Base-by-base conservation (phyloP, 2,888 invertebrate species). In the Volucella inflata region DNA sequence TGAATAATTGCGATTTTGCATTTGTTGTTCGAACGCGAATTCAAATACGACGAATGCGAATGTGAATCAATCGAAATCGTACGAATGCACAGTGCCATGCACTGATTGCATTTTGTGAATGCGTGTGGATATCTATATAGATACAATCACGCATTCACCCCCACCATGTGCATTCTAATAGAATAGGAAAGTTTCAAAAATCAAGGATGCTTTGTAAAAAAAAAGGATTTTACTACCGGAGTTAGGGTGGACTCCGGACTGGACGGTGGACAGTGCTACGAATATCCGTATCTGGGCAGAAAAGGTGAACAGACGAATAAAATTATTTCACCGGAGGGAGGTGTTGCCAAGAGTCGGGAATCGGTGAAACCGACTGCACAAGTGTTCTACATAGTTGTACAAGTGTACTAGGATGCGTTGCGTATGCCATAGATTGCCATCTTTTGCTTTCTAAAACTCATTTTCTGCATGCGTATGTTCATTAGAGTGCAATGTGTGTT, bases 1-100 rank as follows among this genome's bases (percentile, higher is more conserved):
- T 84, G 84, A 84, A 84, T 84, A 84, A 84, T 84, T 84, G 84
- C 84, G 71, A 84, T 79, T 84, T 75, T 71, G 84, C 65, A 79
- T 84, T 84, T 84, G 75, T 75, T 84, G 75, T 84, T 57, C 79
- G 84, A 30, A 30, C 30, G 6, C 30, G 30, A 30, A 30, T 30
- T 30, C 30, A 6, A 30, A 30, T 30, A 30, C 30, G 30, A 30
- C 30, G 30, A 30, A 30, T 30, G 30, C 30, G 30, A 30, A 30
- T 30, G 30, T 30, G 30, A 84, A 84, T 84, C 84, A 79, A 79
- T 84, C 78, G 75, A 75, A 70, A 30, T 30, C 30, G 30, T 30
- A 30, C 6, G 30, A 30, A 30, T 30, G 6, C 64, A 59, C 70
- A 62, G 70, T 75, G 79, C 71, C 42, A 12, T 50, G 79, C 75